These are phyloP conservation scores for Egretta garzetta DNA, from an alignment of 2,113 vertebrate species.

Conservation along the genomic window DNA sequence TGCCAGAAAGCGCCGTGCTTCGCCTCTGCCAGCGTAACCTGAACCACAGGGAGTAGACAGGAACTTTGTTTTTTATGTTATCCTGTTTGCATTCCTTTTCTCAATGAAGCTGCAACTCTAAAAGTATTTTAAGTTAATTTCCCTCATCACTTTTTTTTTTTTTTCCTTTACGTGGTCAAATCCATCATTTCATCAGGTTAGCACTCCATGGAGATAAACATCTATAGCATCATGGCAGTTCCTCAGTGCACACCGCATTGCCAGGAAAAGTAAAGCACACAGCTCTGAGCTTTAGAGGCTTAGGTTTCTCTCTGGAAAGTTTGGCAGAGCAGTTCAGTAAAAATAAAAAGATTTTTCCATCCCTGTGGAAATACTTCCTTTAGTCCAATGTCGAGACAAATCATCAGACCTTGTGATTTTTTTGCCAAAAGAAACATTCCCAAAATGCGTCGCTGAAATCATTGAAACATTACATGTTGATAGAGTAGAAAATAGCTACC, in stretches of 20 bases:
- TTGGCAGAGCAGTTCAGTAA: not conserved
- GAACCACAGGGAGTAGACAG: rapidly evolving
- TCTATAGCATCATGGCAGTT: not conserved
- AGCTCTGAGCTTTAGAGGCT: not conserved
- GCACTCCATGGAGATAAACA: not conserved
- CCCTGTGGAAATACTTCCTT: not conserved
- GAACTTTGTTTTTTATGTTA: not conserved
- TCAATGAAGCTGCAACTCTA: not conserved
- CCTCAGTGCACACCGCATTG: rapidly evolving
- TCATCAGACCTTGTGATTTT: not conserved
- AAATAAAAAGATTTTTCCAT: not conserved
- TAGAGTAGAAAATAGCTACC: not conserved
- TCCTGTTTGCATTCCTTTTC: not conserved
- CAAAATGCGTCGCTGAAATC: not conserved
- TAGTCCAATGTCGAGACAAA: not conserved
- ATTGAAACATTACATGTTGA: not conserved
- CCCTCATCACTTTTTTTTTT: not conserved
- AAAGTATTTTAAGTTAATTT: not conserved
- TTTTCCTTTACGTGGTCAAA: not conserved
- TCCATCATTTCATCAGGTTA: not conserved
- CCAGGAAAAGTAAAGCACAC: not conserved
- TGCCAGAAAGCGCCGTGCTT: not conserved
- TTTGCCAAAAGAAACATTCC: slow-evolving; percentile 22
- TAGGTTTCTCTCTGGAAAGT: not conserved
- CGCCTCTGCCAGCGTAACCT: not conserved